A percentile compares a stretch with the other conserved stretches of the same genome.
Evolutionary conservation across 37 sponge, comb jelly and placozoan genomes (phyloP).

Genomic region (Hormiphora californensis): DNA sequence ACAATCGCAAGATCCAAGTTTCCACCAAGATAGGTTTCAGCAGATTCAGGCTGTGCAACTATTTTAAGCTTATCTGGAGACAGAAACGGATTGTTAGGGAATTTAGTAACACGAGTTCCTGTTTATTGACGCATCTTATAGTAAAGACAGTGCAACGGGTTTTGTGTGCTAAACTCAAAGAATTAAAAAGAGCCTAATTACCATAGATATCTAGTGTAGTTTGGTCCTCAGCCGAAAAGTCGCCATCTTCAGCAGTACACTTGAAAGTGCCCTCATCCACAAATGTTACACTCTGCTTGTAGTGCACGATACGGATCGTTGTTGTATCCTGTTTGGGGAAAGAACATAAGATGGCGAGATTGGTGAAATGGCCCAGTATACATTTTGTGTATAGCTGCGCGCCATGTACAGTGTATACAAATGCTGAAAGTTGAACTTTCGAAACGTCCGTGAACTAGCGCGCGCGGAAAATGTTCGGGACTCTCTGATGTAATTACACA

Average conservation of each 20-base stretch:
- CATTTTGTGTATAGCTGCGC: too few relatives aligned
- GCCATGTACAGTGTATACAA: too few relatives aligned
- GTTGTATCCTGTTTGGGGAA: too few relatives aligned
- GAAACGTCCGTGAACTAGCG: too few relatives aligned
- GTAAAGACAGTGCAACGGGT: too few relatives aligned
- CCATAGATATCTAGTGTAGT: background rate
- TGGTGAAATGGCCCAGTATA: background rate
- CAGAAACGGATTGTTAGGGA: background rate
- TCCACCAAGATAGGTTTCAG: conserved; percentile 4
- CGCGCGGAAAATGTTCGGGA: too few relatives aligned
- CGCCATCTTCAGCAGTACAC: background rate
- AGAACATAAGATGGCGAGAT: background rate
- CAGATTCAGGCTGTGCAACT: background rate
- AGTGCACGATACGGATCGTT: background rate
- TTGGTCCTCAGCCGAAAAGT: background rate
- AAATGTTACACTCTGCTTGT: background rate
- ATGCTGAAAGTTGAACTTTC: too few relatives aligned
- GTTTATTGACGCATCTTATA: too few relatives aligned
- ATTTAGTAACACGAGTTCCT: too few relatives aligned
- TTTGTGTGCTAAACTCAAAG: background rate
- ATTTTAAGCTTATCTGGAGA: background rate
- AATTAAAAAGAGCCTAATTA: background rate
- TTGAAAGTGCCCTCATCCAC: background rate
- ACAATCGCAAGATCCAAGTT: too few relatives aligned
- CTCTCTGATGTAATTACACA: too few relatives aligned